A percentile compares a stretch with the other conserved stretches of the same genome.
Evolutionary conservation across 1,140 invertebrate genomes (phyloP).

Genomic region (Arctopsyche grandis): DNA sequence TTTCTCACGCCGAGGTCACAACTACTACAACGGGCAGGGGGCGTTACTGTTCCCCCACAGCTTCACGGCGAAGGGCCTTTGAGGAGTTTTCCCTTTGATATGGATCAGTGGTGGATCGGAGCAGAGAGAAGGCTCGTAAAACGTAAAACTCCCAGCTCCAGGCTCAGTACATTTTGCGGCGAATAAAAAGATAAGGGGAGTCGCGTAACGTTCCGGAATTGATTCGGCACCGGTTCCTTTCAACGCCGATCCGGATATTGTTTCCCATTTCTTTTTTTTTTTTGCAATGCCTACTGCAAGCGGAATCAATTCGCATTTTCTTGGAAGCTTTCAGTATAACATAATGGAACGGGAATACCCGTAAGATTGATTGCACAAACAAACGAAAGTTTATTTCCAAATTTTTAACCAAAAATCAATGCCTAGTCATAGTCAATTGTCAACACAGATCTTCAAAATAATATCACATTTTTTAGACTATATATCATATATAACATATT

Average conservation of each 20-base stretch:
- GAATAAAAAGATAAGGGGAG: conserved; percentile 22
- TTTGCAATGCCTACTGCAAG: neutral
- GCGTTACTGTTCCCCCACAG: neutral
- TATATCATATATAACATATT: too few species aligned
- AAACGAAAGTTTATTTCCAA: too few species aligned
- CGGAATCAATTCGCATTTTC: neutral
- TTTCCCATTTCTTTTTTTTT: neutral
- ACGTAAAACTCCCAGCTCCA: neutral
- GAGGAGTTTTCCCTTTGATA: conserved; percentile 8
- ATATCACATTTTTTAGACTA: too few species aligned
- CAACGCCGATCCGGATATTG: conserved; percentile 4
- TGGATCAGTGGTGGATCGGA: neutral
- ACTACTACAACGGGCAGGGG: neutral
- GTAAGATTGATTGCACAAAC: too few species aligned
- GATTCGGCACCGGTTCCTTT: conserved; percentile 13
- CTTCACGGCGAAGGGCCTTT: neutral
- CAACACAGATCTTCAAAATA: too few species aligned
- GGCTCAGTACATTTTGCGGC: neutral
- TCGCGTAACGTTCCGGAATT: conserved; percentile 20
- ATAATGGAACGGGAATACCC: neutral
- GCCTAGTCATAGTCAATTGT: too few species aligned
- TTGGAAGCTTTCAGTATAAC: neutral
- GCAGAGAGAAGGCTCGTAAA: neutral
- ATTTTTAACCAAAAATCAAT: too few species aligned
- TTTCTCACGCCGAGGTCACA: neutral